Evolutionary conservation across 1,140 invertebrate genomes (phyloP).

Genomic region (Drosophila tsacasi): DNA sequence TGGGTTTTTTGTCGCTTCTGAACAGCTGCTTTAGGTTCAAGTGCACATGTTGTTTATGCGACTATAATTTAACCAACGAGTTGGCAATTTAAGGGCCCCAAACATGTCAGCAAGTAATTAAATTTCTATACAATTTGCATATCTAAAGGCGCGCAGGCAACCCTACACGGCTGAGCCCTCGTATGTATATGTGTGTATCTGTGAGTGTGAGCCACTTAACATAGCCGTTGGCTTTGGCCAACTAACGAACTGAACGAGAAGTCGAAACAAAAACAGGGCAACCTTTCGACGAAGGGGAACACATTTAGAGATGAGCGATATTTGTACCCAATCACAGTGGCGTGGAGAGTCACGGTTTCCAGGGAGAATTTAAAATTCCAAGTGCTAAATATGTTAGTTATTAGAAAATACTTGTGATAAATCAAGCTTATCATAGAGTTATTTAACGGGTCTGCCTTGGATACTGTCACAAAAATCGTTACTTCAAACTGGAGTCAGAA

Average conservation of each 20-base stretch:
- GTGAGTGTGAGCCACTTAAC: slow-evolving; percentile 60
- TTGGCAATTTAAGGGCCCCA: slow-evolving; percentile 47
- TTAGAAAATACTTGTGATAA: background rate
- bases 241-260: slow-evolving; percentile 62
- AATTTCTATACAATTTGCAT: slow-evolving; percentile 71
- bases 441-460: background rate
- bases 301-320: slow-evolving; percentile 35
- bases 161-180: background rate
- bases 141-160: slow-evolving; percentile 64
- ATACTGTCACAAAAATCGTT: background rate
- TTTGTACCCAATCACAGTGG: background rate
- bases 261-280: slow-evolving; percentile 44
- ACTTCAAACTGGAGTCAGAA: background rate
- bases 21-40: slow-evolving; percentile 3
- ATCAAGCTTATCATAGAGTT: background rate
- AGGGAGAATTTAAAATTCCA: background rate
- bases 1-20: background rate
- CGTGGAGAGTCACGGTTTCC: background rate
- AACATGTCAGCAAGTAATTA: slow-evolving; percentile 75
- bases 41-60: slow-evolving; percentile 11
- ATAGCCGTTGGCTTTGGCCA: slow-evolving; percentile 62
- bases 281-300: slow-evolving; percentile 15
- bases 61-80: slow-evolving; percentile 46
- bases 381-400: background rate
- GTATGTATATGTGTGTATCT: slow-evolving; percentile 19